A percentile compares a stretch with the other conserved stretches of the same genome.
These are phyloP conservation scores for Drepana arcuata DNA, from an alignment of 1,140 invertebrate species.

Conservation along the genomic window DNA sequence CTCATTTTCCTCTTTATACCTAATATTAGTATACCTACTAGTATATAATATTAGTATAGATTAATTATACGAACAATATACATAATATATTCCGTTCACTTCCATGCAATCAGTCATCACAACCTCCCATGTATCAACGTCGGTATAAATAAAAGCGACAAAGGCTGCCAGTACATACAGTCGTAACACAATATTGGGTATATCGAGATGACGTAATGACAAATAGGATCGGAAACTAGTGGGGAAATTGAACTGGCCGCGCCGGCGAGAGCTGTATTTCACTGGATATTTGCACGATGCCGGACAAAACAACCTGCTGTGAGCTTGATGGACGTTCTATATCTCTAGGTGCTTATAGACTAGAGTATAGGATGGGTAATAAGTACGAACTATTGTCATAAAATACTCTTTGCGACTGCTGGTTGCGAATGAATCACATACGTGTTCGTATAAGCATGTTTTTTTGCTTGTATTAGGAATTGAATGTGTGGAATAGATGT, in stretches of 20 bases:
- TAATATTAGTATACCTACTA: too few relatives aligned
- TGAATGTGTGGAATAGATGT: too few relatives aligned
- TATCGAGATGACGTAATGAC: slow-evolving; percentile 35
- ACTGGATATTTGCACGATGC: slow-evolving; percentile 42
- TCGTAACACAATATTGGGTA: slow-evolving; percentile 28
- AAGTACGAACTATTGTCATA: slow-evolving; percentile 10
- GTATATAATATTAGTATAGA: too few relatives aligned
- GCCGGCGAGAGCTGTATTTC: slow-evolving; percentile 33
- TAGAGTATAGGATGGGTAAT: slow-evolving; percentile 6
- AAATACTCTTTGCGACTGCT: neutral
- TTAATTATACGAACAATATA: too few relatives aligned
- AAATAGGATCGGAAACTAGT: slow-evolving; percentile 27
- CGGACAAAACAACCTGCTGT: slow-evolving; percentile 51
- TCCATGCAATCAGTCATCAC: neutral
- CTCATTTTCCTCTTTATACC: too few relatives aligned
- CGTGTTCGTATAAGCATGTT: too few relatives aligned
- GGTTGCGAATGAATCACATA: too few relatives aligned
- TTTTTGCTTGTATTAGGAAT: too few relatives aligned
- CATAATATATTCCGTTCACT: neutral
- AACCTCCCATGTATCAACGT: too few relatives aligned
- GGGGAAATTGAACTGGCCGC: slow-evolving; percentile 27
- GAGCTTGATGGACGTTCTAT: slow-evolving; percentile 31
- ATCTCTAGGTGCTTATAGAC: slow-evolving; percentile 1
- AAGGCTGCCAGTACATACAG: slow-evolving; percentile 25
- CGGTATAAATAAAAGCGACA: slow-evolving; percentile 37